Conservation (phyloP, 2,888 invertebrate species). For the Agriopis aurantiaria region DNA sequence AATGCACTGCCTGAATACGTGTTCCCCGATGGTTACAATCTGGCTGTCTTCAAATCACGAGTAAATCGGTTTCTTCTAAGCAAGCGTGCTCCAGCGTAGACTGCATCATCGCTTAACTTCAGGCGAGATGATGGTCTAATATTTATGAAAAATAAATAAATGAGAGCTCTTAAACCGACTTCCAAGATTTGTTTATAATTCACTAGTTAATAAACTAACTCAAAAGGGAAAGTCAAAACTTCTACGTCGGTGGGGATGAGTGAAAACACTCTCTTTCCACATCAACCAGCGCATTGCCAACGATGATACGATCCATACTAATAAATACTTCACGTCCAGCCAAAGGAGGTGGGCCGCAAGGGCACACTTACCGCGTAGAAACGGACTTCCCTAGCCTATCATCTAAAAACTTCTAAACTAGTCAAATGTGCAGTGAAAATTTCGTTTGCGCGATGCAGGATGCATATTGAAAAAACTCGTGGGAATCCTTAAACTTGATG, state of each 20-base stretch:
- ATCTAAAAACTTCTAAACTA: slow-evolving; percentile 48
- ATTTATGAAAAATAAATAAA: too few relatives aligned
- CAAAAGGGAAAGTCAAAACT: slow-evolving; percentile 77
- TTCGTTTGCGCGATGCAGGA: slow-evolving; percentile 67
- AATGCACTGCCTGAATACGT: too few relatives aligned
- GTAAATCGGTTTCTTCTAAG: too few relatives aligned
- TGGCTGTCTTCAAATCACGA: too few relatives aligned
- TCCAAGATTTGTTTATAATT: too few relatives aligned
- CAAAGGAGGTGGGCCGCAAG: slow-evolving; percentile 60
- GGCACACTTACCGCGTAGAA: slow-evolving; percentile 76
- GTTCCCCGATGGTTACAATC: too few relatives aligned
- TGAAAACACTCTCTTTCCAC: slow-evolving; percentile 78
- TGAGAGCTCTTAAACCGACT: too few relatives aligned
- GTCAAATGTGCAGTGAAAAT: slow-evolving; percentile 53
- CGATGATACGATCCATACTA: slow-evolving; percentile 68
- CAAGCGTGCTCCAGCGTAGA: too few relatives aligned
- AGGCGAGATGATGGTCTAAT: too few relatives aligned
- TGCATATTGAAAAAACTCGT: slow-evolving; percentile 60
- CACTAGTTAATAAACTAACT: neutral
- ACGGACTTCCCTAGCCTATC: slow-evolving; percentile 65
- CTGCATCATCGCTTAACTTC: too few relatives aligned
- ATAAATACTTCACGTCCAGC: slow-evolving; percentile 69
- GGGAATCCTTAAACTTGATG: slow-evolving; percentile 10
- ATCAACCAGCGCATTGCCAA: slow-evolving; percentile 62
- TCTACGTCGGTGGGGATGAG: slow-evolving; percentile 79